Evolutionary conservation across 2,113 vertebrate species (phyloP), one percentile per base, ranked within the genome.

Genomic region (Carassius gibelio): DNA sequence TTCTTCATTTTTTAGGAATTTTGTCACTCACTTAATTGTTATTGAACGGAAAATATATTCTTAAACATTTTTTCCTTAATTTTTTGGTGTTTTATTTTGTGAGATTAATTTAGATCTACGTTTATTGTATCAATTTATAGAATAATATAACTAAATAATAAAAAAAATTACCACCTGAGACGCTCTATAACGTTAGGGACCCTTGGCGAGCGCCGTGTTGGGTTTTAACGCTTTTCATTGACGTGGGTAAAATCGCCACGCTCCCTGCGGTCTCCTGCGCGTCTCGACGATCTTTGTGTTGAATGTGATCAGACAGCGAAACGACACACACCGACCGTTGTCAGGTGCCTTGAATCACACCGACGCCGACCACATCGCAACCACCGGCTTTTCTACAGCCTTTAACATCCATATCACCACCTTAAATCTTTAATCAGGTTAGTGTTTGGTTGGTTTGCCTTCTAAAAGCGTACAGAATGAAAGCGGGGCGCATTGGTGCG

Each of bases 231-330:
- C 52, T 72, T 81, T 72, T 38, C 66, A 34, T 5, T 4, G 1
- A 9, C 5, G 7, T 36, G 3, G 13, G 66, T 57, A 59, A 82
- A 82, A 82, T 26, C 11, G 13, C 50, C 26, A 9, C 81, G 30
- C 26, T 82, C 81, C 81, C 81, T 42, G 9, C 30, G 30, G 5
- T 9, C 10, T 38, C 45, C 30, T 38, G 81, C 23, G 66, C 66
- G 48, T 64, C 38, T 68, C 15, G 38, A 81, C 79, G 79, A 62
- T 82, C 81, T 82, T 82, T 82, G 80, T 82, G 80, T 82, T 82
- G 26, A 69, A 55, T 82, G 64, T 82, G 81, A 57, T 82, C 81
- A 82, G 81, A 81, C 50, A 71, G 66, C 26, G 30, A 42, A 82
- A 42, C 45, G 48, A 72, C 72, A 72, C 66, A 69, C 45, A 57